Base-by-base conservation (phyloP, 23 tunicate species). In the Diplosoma virens region DNA sequence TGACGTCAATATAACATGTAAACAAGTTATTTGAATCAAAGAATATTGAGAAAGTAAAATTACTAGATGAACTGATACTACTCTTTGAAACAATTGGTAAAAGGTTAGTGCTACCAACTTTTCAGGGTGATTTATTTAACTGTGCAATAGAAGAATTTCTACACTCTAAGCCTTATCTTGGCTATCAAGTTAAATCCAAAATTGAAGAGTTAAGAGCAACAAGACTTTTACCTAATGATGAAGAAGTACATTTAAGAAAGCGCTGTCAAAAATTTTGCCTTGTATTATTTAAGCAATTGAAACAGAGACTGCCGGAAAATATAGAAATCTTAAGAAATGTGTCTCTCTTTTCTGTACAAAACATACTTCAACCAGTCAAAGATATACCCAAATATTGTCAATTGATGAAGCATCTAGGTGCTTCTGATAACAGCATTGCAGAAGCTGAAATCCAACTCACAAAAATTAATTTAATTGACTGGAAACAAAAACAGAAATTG, bases 1-100 rank as follows among this genome's bases (percentile, higher is more conserved):
- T 68, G 34, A 71, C 32, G n/a, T 72, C 54, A 56, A 33, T 81
- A 6, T 32, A 54, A 27, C 74, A 72, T 21, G 79, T 81, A 1
- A 36, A 81, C 28, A 81, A 81, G 46, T 32, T 48, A 16, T 41
- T 55, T 47, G 79, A 71, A 53, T 25, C 29, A 27, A 33, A 80
- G 23, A 33, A 76, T 56, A 9, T 9, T 56, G 21, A 56, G 21
- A 56, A 56, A 21, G 22, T 14, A 56, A 56, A n/a, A 9, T 21
- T 56, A 21, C 20, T n/a, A 16, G 64, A 56, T 56, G 18, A 9
- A 16, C 5, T 56, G 22, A 56, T 56, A 56, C 25, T 56, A n/a
- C 25, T 56, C 21, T 16, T 56, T 21, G 25, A 56, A 56, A 16
- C 18, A 21, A n/a, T 56, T 5, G 64, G 21, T 5, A 56, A 41